A percentile compares a stretch with the other conserved stretches of the same genome.
These are phyloP conservation scores for Zelleria hepariella DNA, from an alignment of 2,888 invertebrate species.

Conservation along the genomic window DNA sequence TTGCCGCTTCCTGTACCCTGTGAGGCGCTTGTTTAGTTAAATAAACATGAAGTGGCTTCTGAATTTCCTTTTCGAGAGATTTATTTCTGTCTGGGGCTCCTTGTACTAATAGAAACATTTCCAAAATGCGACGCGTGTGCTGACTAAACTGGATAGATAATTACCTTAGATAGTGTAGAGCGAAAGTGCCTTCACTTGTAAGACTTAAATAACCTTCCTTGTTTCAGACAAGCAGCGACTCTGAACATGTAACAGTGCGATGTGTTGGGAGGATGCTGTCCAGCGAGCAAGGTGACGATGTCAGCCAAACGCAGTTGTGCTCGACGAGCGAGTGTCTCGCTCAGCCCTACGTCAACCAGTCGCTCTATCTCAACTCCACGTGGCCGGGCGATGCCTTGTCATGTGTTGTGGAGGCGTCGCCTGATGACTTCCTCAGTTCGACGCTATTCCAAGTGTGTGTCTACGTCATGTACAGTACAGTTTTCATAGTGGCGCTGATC, in stretches of 20 bases:
- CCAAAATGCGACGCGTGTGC: too few species aligned
- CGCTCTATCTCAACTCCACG: constrained; percentile 8
- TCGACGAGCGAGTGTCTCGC: neutral
- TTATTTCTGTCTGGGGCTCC: too few species aligned
- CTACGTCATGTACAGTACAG: constrained; percentile 79
- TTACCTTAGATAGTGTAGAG: too few species aligned
- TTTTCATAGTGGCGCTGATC: constrained; percentile 78
- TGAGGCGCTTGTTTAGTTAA: too few species aligned
- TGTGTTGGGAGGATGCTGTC: constrained; percentile 9
- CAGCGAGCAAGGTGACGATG: constrained; percentile 10
- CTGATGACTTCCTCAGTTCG: constrained; percentile 43
- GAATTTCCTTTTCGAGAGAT: too few species aligned
- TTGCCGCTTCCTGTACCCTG: too few species aligned
- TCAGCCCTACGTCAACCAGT: neutral
- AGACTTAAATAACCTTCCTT: neutral
- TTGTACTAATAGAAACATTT: too few species aligned
- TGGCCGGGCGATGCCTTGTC: constrained; percentile 7
- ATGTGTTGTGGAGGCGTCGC: constrained; percentile 10
- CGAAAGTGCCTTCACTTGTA: neutral
- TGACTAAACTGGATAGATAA: too few species aligned
- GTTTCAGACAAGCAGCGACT: neutral
- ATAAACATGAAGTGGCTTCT: too few species aligned
- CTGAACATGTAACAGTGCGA: neutral
- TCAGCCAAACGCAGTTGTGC: neutral
- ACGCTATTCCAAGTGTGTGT: constrained; percentile 75